A percentile compares a stretch with the other conserved stretches of the same genome.
phyloP scores from a whole-genome alignment of 2,888 invertebrate genomes.

The Parasteatoda lunata region DNA sequence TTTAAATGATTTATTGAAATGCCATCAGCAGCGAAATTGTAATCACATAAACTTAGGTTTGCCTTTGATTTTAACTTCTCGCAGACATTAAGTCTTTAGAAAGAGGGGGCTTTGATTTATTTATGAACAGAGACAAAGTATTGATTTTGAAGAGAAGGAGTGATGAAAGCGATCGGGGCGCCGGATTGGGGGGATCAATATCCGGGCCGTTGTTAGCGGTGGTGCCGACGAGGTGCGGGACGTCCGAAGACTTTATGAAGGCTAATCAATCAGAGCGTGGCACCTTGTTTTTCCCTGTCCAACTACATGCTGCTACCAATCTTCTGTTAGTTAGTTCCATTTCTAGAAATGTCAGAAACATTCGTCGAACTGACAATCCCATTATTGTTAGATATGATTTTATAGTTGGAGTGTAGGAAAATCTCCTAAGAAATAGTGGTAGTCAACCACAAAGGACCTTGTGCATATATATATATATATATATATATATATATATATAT shows the following conservation, averaged over 20 bases:
- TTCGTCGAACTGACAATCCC: too few relatives aligned
- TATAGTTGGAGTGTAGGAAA: too few relatives aligned
- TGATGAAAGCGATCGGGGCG: slow-evolving; percentile 54
- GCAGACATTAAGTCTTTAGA: slow-evolving; percentile 4
- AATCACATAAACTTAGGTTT: neutral
- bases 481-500: too few relatives aligned
- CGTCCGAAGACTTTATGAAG: slow-evolving; percentile 59
- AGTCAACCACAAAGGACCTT: too few relatives aligned
- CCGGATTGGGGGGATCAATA: slow-evolving; percentile 55
- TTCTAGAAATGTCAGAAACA: too few relatives aligned
- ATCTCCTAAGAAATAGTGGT: too few relatives aligned
- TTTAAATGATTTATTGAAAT: too few relatives aligned
- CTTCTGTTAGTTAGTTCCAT: neutral
- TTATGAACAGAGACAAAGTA: slow-evolving; percentile 24
- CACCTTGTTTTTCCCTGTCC: slow-evolving; percentile 40
- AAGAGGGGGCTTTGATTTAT: slow-evolving; percentile 19
- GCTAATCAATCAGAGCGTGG: slow-evolving; percentile 50
- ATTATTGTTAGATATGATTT: too few relatives aligned
- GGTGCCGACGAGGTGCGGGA: slow-evolving; percentile 59
- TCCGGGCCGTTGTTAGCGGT: slow-evolving; percentile 48
- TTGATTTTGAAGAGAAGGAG: slow-evolving; percentile 29
- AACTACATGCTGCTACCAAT: slow-evolving; percentile 1
- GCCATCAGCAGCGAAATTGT: neutral
- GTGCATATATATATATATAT: too few relatives aligned
- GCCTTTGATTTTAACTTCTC: neutral